phyloP scores from a whole-genome alignment of 2,888 invertebrate genomes.

The Thecophora atra region DNA sequence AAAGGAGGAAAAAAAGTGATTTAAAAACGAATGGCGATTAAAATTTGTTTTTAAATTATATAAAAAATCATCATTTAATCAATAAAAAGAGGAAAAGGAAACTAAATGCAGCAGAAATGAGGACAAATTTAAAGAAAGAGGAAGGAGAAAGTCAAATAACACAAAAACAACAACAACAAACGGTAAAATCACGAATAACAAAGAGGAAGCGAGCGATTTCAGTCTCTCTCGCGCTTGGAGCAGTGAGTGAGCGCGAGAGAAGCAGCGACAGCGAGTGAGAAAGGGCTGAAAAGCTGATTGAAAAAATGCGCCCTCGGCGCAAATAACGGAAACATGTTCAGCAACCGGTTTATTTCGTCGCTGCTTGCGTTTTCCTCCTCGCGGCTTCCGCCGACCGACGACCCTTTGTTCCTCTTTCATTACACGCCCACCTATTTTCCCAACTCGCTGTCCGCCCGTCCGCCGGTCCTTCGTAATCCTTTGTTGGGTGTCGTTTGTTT shows the following conservation, averaged over 20 bases:
- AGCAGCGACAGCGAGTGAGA: too few relatives aligned
- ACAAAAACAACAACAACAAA: too few relatives aligned
- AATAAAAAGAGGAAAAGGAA: not conserved
- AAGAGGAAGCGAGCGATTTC: too few relatives aligned
- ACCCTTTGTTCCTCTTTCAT: not conserved
- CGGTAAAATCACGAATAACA: too few relatives aligned
- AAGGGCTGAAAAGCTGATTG: too few relatives aligned
- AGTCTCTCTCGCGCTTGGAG: too few relatives aligned
- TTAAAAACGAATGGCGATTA: too few relatives aligned
- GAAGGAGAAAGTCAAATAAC: too few relatives aligned
- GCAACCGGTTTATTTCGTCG: slow-evolving; percentile 12
- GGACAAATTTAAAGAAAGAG: too few relatives aligned
- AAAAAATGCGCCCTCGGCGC: not conserved
- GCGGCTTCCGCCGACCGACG: not conserved
- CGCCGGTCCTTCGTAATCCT: not conserved
- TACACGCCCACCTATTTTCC: not conserved
- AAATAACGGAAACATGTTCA: slow-evolving; percentile 21
- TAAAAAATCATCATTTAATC: not conserved
- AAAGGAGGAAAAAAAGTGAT: not conserved
- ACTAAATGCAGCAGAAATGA: too few relatives aligned
- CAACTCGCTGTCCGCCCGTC: not conserved
- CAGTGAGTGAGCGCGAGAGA: too few relatives aligned
- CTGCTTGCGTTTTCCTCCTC: not conserved
- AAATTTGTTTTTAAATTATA: not conserved
- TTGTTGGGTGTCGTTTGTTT: not conserved